A percentile compares a stretch with the other conserved stretches of the same genome.
Conservation (phyloP, 2,113 vertebrate species). For the Acanthochromis polyacanthus region DNA sequence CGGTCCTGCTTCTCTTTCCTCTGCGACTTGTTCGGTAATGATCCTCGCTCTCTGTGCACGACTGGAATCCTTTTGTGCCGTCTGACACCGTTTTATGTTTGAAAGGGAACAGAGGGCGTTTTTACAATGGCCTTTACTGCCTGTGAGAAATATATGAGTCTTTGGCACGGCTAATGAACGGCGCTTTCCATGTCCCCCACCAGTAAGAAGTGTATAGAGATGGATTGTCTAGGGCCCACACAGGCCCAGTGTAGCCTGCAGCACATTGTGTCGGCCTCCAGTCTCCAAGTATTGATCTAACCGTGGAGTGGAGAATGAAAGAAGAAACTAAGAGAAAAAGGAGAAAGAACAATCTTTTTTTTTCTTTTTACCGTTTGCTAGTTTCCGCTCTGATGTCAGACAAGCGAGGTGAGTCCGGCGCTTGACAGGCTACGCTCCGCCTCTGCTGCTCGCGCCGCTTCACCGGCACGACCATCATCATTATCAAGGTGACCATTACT, state of each 20-base stretch:
- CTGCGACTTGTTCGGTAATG: slow-evolving; percentile 71
- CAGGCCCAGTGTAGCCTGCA: slow-evolving; percentile 58
- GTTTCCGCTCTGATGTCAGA: slow-evolving; percentile 30
- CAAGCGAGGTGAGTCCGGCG: slow-evolving; percentile 45
- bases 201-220: slow-evolving; percentile 70
- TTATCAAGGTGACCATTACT: slow-evolving; percentile 80
- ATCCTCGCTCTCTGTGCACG: slow-evolving; percentile 71
- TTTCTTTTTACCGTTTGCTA: slow-evolving; percentile 26
- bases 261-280: slow-evolving; percentile 59
- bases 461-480: slow-evolving; percentile 65
- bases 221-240: slow-evolving; percentile 72
- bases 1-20: slow-evolving; percentile 35
- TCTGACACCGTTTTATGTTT: slow-evolving; percentile 82
- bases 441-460: slow-evolving; percentile 27
- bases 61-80: slow-evolving; percentile 79
- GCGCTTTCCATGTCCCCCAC: slow-evolving; percentile 77
- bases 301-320: slow-evolving; percentile 18
- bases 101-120: slow-evolving; percentile 80
- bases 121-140: slow-evolving; percentile 84
- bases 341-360: slow-evolving; percentile 51
- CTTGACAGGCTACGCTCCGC: slow-evolving; percentile 45
- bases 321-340: slow-evolving; percentile 21
- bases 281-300: slow-evolving; percentile 65
- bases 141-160: slow-evolving; percentile 83
- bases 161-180: slow-evolving; percentile 80